Conservation (phyloP, 2,797 vertebrate species). For the Urocyon cinereoargenteus region DNA sequence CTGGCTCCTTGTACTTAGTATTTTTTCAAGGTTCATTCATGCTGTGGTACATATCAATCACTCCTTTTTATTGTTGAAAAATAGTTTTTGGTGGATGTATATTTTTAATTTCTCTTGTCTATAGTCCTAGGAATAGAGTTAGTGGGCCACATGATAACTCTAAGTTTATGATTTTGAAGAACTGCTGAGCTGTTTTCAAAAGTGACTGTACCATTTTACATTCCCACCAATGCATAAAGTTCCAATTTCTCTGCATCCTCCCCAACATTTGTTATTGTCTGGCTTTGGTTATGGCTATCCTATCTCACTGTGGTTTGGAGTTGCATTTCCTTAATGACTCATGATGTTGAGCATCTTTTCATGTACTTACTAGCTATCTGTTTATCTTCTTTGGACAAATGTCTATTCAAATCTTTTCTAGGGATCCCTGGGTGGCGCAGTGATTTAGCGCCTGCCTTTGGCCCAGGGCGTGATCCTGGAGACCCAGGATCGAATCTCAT, state of each 20-base stretch:
- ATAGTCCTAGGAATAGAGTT: background rate
- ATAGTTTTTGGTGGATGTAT: background rate
- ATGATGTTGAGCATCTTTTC: background rate
- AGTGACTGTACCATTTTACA: background rate
- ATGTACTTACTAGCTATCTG: constrained; percentile 18
- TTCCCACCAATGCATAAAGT: background rate
- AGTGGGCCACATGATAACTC: background rate
- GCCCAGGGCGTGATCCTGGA: too few relatives aligned
- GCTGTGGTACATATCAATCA: background rate
- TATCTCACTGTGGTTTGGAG: constrained; percentile 11
- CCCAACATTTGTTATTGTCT: background rate
- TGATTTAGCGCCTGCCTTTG: too few relatives aligned
- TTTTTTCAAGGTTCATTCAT: background rate
- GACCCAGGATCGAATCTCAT: too few relatives aligned
- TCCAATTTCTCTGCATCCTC: constrained; percentile 11
- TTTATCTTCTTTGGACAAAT: constrained; percentile 26
- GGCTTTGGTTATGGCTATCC: background rate
- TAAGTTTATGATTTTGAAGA: constrained; percentile 53
- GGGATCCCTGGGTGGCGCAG: too few relatives aligned
- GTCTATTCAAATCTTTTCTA: constrained; percentile 33
- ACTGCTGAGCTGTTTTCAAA: constrained; percentile 7
- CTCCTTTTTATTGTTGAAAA: constrained; percentile 40
- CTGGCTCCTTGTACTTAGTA: background rate
- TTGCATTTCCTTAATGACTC: constrained; percentile 35
- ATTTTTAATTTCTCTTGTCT: constrained; percentile 49